These are phyloP conservation scores for Nyctibius bracteatus DNA, from an alignment of 2,113 vertebrate genomes.

Conservation along the genomic window DNA sequence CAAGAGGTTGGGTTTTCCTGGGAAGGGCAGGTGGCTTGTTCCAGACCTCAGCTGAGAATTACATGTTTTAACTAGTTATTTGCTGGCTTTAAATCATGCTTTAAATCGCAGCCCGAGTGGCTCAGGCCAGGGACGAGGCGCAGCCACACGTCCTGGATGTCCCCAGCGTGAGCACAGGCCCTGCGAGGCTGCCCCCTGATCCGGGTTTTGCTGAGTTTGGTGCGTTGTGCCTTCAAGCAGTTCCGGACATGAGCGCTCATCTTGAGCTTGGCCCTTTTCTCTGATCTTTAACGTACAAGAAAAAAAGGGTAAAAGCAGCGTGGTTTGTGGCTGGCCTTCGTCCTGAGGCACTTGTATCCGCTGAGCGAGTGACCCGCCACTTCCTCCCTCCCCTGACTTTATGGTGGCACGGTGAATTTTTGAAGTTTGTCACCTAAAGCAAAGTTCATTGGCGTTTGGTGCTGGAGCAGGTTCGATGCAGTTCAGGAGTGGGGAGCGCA, in stretches of 20 bases:
- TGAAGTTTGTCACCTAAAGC: constrained; percentile 40
- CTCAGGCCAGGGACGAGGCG: not conserved
- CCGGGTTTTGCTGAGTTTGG: not conserved
- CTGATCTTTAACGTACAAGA: not conserved
- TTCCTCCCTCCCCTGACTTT: not conserved
- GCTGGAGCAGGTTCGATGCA: not conserved
- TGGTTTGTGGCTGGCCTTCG: not conserved
- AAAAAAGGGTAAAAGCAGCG: fast-evolving
- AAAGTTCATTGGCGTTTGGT: constrained; percentile 8
- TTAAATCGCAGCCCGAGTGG: fast-evolving
- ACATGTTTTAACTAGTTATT: fast-evolving
- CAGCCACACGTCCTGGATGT: fast-evolving
- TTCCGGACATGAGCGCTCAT: fast-evolving
- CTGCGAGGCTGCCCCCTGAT: fast-evolving
- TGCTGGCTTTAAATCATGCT: not conserved
- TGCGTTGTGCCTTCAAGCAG: fast-evolving
- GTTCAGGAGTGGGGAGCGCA: not conserved
- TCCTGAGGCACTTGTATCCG: not conserved
- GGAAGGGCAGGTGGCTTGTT: not conserved
- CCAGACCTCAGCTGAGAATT: fast-evolving
- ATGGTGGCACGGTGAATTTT: not conserved
- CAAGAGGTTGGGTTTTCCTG: not conserved
- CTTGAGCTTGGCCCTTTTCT: not conserved
- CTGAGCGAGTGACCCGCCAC: fast-evolving
- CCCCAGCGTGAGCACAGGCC: not conserved